These are phyloP conservation scores for Chrysolophus pictus DNA, from an alignment of 2,797 vertebrate genomes.

Conservation along the genomic window DNA sequence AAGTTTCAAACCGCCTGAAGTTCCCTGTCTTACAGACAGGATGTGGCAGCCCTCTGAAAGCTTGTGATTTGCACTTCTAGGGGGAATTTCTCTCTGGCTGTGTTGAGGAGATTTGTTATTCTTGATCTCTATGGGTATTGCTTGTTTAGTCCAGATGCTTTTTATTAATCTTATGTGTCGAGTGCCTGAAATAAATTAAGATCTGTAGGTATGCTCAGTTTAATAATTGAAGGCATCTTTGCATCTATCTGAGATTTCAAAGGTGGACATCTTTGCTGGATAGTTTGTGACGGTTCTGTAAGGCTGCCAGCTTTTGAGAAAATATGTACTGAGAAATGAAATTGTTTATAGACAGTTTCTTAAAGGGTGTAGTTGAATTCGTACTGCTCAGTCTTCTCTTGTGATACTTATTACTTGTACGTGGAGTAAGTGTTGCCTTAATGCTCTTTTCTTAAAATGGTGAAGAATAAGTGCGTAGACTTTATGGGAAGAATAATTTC, in stretches of 20 bases:
- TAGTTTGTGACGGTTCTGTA: background rate
- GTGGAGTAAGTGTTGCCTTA: background rate
- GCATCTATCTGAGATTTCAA: background rate
- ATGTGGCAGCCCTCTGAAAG: background rate
- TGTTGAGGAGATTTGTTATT: background rate
- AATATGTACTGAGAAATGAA: conserved; percentile 3
- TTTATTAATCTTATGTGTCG: background rate
- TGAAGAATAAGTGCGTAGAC: background rate
- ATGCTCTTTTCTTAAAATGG: background rate
- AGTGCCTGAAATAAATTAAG: background rate
- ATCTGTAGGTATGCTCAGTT: background rate
- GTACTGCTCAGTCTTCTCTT: background rate
- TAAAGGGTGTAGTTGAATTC: conserved; percentile 10
- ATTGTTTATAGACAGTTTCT: conserved; percentile 25
- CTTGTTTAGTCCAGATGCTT: background rate
- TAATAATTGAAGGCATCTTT: background rate
- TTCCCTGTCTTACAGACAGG: background rate
- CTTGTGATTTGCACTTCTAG: background rate
- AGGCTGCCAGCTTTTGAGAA: conserved; percentile 17
- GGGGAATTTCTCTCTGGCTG: background rate
- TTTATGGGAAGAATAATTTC: background rate
- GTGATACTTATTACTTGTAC: background rate
- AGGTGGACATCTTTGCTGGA: background rate
- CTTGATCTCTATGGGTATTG: background rate
- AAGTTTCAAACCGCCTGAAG: background rate